Conservation (phyloP, 1,140 invertebrate genomes). For the Anastrepha ludens region DNA sequence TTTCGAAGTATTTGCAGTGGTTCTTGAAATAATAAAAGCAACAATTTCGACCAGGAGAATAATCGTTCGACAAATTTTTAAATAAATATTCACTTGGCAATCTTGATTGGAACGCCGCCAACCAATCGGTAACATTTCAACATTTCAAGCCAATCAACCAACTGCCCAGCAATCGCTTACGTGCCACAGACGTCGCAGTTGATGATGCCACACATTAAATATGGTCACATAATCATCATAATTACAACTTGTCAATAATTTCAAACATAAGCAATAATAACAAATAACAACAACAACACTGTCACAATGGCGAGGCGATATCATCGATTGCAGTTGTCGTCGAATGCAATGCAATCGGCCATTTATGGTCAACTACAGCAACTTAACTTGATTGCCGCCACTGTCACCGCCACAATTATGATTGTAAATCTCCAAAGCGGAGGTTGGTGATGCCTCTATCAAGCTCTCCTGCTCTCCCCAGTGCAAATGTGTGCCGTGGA, state of each 20-base stretch:
- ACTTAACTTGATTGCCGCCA: constrained; percentile 48
- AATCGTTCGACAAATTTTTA: too few species aligned
- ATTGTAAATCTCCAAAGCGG: constrained; percentile 25
- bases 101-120: background rate
- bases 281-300: background rate
- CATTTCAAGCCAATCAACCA: background rate
- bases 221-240: constrained; percentile 49
- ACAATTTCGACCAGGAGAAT: too few species aligned
- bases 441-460: constrained; percentile 29
- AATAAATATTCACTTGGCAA: background rate
- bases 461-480: background rate
- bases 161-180: background rate
- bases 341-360: background rate
- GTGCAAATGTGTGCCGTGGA: background rate
- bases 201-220: constrained; percentile 46
- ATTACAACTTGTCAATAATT: constrained; percentile 52
- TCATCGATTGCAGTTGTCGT: background rate
- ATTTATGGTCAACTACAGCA: constrained; percentile 38
- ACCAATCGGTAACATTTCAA: background rate
- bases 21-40: too few species aligned
- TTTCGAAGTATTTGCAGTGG: too few species aligned
- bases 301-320: background rate
- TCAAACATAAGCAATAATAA: constrained; percentile 48
- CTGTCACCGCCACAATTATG: background rate
- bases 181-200: constrained; percentile 3